Conservation (phyloP, 1,140 invertebrate species). For the Drosophila sucinea region DNA sequence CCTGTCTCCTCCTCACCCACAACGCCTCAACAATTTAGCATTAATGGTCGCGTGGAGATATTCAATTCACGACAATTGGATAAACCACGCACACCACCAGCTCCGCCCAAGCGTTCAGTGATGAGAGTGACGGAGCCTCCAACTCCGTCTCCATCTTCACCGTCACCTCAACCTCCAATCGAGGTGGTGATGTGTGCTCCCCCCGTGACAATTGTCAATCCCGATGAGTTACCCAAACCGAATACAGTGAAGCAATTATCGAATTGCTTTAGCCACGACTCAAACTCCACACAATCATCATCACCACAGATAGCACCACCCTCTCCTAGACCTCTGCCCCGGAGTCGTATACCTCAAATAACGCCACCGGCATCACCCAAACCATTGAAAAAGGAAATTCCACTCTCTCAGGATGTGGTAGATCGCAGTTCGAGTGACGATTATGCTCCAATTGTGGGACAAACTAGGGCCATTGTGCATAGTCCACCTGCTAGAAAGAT, state of each 20-base stretch:
- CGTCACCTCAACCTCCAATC: conserved; percentile 24
- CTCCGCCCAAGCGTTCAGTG: conserved; percentile 44
- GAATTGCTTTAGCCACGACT: conserved; percentile 64
- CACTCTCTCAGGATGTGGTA: conserved; percentile 42
- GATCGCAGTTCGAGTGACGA: conserved; percentile 58
- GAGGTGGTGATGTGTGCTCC: conserved; percentile 76
- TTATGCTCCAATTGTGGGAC: conserved; percentile 59
- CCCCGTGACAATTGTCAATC: conserved; percentile 70
- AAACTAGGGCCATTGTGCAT: conserved; percentile 67
- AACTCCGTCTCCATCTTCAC: conserved; percentile 15
- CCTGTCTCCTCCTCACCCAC: conserved; percentile 12
- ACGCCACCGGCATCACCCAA: conserved; percentile 72
- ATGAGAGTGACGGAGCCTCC: conserved; percentile 32
- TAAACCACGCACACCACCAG: conserved; percentile 56
- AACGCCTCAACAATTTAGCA: conserved; percentile 63
- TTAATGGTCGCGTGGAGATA: conserved; percentile 79
- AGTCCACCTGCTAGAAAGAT: conserved; percentile 48
- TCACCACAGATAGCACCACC: conserved; percentile 1
- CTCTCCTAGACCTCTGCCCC: conserved; percentile 62
- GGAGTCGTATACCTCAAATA: conserved; percentile 75
- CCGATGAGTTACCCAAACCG: conserved; percentile 75
- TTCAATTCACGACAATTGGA: conserved; percentile 74
- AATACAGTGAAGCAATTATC: conserved; percentile 76
- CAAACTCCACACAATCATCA: neutral
- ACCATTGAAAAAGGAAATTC: conserved; percentile 24